Percentiles rank a stretch among this genome's conserved stretches.
These are phyloP conservation scores for Synanthedon tipuliformis DNA, from an alignment of 2,888 invertebrate species.

Conservation along the genomic window DNA sequence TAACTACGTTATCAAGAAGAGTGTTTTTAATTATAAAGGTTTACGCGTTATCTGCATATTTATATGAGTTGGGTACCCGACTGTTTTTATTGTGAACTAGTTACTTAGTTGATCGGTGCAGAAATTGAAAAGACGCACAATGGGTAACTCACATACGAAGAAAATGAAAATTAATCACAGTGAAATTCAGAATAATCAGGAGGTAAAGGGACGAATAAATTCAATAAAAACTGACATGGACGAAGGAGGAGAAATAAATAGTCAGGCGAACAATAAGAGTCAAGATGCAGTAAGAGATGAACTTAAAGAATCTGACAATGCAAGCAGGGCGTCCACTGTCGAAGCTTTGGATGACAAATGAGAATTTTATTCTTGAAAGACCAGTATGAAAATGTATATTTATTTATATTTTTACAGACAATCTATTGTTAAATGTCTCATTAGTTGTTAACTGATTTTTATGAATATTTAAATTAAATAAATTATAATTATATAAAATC, in stretches of 20 bases:
- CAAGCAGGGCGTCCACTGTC: conserved; percentile 60
- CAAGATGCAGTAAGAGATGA: conserved; percentile 17
- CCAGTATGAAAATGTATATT: not conserved
- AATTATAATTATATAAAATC: too few species aligned
- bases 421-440: too few species aligned
- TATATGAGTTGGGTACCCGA: not conserved
- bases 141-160: conserved; percentile 58
- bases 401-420: not conserved
- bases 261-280: conserved; percentile 8
- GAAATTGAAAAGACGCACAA: conserved; percentile 17
- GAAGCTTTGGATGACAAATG: conserved; percentile 61
- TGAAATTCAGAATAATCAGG: conserved; percentile 20
- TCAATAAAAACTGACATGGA: conserved; percentile 41
- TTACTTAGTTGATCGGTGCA: not conserved
- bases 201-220: conserved; percentile 36
- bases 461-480: too few species aligned
- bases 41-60: conserved; percentile 18
- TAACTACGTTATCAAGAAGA: conserved; percentile 15
- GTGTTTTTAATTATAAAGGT: conserved; percentile 31
- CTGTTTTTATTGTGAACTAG: not conserved
- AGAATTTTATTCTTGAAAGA: conserved; percentile 10
- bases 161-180: conserved; percentile 51
- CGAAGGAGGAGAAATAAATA: conserved; percentile 13
- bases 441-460: too few species aligned
- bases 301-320: conserved; percentile 44